Percentiles rank a stretch among this genome's conserved stretches.
Evolutionary conservation across 2,113 vertebrate genomes (phyloP).

Genomic region (Pseudonaja textilis): DNA sequence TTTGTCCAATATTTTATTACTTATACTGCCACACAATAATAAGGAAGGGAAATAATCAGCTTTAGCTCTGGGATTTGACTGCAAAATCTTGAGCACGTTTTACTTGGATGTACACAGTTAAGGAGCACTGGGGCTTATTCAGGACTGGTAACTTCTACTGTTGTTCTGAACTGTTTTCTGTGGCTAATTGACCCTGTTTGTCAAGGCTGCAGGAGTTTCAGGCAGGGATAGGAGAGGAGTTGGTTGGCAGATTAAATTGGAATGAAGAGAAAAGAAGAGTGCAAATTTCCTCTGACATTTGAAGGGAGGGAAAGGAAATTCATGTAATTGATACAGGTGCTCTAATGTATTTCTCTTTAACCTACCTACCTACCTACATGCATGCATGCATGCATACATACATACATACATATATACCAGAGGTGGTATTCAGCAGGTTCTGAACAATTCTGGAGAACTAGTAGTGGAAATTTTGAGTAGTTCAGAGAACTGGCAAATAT

Average conservation of each 20-base stretch:
- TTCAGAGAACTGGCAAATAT: too few species aligned
- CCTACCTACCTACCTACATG: too few species aligned
- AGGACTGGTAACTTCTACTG: neutral
- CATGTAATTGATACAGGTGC: neutral
- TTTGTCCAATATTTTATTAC: neutral
- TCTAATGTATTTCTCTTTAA: neutral
- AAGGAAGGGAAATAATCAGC: neutral
- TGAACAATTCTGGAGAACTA: too few species aligned
- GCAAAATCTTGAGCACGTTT: neutral
- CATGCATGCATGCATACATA: fast-evolving
- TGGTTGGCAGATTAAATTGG: neutral
- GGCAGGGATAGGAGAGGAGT: neutral
- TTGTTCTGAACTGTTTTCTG: neutral
- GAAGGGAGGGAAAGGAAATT: neutral
- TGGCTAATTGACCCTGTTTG: neutral
- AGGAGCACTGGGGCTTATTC: neutral
- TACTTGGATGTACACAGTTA: neutral
- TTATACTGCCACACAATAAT: neutral
- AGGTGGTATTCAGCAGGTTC: too few species aligned
- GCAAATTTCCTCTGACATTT: neutral
- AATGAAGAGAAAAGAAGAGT: neutral
- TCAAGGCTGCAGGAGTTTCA: neutral
- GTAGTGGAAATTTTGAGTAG: too few species aligned
- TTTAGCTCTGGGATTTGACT: neutral
- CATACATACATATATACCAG: too few species aligned